Percentiles rank a stretch among this genome's conserved stretches.
These are phyloP conservation scores for Zaprionus gabonicus DNA, from an alignment of 1,140 invertebrate species.

Conservation along the genomic window DNA sequence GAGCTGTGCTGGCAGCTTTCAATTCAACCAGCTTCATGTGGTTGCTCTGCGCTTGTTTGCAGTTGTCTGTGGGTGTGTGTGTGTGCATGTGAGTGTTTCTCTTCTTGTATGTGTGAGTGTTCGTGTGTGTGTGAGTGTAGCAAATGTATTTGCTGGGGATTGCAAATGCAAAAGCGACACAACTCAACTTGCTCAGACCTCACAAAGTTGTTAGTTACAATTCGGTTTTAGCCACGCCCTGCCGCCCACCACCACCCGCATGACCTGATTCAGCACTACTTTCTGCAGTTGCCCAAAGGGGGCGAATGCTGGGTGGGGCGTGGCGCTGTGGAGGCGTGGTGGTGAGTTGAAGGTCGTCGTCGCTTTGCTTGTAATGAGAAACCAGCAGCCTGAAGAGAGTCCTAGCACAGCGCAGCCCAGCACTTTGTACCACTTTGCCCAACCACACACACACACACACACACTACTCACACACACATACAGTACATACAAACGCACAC, in stretches of 20 bases:
- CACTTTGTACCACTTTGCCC: conserved; percentile 77
- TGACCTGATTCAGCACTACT: conserved; percentile 51
- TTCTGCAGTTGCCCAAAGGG: conserved; percentile 17
- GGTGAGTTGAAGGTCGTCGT: conserved; percentile 53
- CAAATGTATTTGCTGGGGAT: conserved; percentile 43
- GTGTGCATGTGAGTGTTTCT: not conserved
- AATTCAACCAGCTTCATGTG: conserved; percentile 32
- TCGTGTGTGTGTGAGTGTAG: conserved; percentile 3
- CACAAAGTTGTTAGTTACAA: conserved; percentile 69
- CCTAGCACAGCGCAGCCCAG: conserved; percentile 60
- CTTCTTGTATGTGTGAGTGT: not conserved
- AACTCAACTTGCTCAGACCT: conserved; percentile 46
- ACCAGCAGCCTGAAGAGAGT: conserved; percentile 39
- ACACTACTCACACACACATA: conserved; percentile 20
- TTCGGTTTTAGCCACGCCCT: conserved; percentile 38
- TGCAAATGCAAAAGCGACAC: conserved; percentile 36
- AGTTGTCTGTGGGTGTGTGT: not conserved
- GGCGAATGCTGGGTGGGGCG: not conserved
- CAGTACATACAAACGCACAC: not conserved
- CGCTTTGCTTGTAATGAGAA: conserved; percentile 47
- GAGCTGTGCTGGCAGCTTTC: conserved; percentile 18
- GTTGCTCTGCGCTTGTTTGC: conserved; percentile 11
- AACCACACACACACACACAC: conserved; percentile 53
- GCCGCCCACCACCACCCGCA: conserved; percentile 27
- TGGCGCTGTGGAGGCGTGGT: not conserved